Conservation (phyloP, 2,888 invertebrate species). For the Tinea pellionella region DNA sequence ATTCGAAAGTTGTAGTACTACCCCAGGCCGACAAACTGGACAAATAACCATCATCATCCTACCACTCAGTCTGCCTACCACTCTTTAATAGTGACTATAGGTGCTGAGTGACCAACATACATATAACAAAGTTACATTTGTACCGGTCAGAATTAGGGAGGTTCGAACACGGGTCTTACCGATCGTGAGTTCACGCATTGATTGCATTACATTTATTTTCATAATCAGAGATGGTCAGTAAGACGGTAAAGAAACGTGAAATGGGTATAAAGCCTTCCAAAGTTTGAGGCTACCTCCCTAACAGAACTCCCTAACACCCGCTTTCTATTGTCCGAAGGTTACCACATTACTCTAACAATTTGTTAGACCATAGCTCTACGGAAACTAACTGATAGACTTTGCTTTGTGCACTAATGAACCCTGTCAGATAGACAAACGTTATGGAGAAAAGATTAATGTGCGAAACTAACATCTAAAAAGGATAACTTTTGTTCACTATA, state of each 20-base stretch:
- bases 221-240: too few species aligned
- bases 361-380: slow-evolving; percentile 44
- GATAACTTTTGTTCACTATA: slow-evolving; percentile 31
- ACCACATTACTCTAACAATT: slow-evolving; percentile 46
- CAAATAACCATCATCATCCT: too few species aligned
- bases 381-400: slow-evolving; percentile 55
- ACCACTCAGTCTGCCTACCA: too few species aligned
- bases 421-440: slow-evolving; percentile 55
- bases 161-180: too few species aligned
- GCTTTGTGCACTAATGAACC: slow-evolving; percentile 58
- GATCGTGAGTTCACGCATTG: too few species aligned
- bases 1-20: too few species aligned
- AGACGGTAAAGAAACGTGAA: neutral
- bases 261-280: neutral
- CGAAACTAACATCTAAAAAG: slow-evolving; percentile 16
- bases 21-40: too few species aligned
- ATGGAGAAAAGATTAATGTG: slow-evolving; percentile 44
- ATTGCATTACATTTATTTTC: too few species aligned
- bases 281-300: neutral
- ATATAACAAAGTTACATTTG: too few species aligned
- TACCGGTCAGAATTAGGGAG: too few species aligned
- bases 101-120: too few species aligned
- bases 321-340: slow-evolving; percentile 32
- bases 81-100: too few species aligned
- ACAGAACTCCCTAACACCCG: neutral